Evolutionary conservation across 2,888 invertebrate genomes (phyloP), one percentile per base, ranked within the genome.

Genomic region (Cyrtodaria siliqua): DNA sequence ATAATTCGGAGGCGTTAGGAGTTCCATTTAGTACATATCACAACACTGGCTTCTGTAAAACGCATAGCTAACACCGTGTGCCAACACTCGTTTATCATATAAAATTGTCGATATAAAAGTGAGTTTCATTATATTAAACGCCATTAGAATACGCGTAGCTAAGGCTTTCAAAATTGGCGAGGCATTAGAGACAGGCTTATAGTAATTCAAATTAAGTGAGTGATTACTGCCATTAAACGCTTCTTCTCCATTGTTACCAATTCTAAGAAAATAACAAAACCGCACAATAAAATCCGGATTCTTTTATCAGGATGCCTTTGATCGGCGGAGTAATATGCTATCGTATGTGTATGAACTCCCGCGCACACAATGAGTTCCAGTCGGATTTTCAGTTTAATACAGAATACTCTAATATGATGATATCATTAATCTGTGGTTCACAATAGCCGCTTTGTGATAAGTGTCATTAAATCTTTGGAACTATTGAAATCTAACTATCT

Each of bases 211-310:
- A 75, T 75, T 69, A 75, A 69, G 59, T 57, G 68, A 63, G 63
- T 69, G 40, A 75, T 75, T 75, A 75, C 63, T 38, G 53, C 59
- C 64, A 75, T 69, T 75, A 75, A n/a, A 52, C 47, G 55, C 29
- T 69, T 63, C 50, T n/a, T 38, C 40, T 26, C 64, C 44, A 75
- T 75, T 75, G 75, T 75, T 75, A 52, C 69, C 59, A 55, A 75
- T 75, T 75, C 75, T 75, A 60, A 75, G 75, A 69, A 75, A 69
- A 75, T 75, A 69, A 74, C 69, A 69, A 69, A 69, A 60, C 38
- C 69, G 64, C 64, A 69, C 63, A 70, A 75, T 75, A 75, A 75
- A 75, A 66, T 63, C 52, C 61, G 8, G 70, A 70, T 53, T 49
- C 70, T 69, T 69, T 75, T 75, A 69, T 75, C 56, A 62, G 14